A percentile compares a stretch with the other conserved stretches of the same genome.
These are phyloP conservation scores for Popillia japonica DNA, from an alignment of 1,140 invertebrate genomes.

Conservation along the genomic window DNA sequence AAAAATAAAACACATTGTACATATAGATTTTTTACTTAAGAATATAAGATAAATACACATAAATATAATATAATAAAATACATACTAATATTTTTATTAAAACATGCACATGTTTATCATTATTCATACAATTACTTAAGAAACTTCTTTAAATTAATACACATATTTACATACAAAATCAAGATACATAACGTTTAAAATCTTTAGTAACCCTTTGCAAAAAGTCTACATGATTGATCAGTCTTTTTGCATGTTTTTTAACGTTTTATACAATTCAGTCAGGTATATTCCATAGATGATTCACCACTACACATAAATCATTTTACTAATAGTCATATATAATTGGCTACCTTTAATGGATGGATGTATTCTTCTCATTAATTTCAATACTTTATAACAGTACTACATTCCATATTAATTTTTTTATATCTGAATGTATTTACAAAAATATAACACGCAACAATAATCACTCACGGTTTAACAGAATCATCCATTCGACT, in stretches of 20 bases:
- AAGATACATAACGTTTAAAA: slow-evolving; percentile 23
- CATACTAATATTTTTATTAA: slow-evolving; percentile 52
- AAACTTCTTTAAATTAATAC: slow-evolving; percentile 31
- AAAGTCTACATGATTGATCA: slow-evolving; percentile 39
- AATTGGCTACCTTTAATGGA: slow-evolving; percentile 33
- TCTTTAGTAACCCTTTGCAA: slow-evolving; percentile 30
- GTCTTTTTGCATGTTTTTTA: slow-evolving; percentile 39
- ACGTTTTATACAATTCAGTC: slow-evolving; percentile 39
- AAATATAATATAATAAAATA: slow-evolving; percentile 52
- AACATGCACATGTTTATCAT: slow-evolving; percentile 43
- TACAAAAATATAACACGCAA: slow-evolving; percentile 7
- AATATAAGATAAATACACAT: slow-evolving; percentile 69
- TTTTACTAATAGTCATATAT: slow-evolving; percentile 8
- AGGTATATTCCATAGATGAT: slow-evolving; percentile 16
- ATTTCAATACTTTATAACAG: background rate
- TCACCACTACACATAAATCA: slow-evolving; percentile 15
- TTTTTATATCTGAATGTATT: background rate
- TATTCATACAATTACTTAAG: slow-evolving; percentile 26
- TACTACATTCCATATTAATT: background rate
- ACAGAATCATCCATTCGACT: background rate
- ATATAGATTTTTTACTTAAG: slow-evolving; percentile 43
- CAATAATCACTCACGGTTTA: background rate
- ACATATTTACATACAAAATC: slow-evolving; percentile 26
- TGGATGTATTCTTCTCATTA: slow-evolving; percentile 12
- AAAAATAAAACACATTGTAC: slow-evolving; percentile 20